These are phyloP conservation scores for Poecilia velifera DNA, from an alignment of 2,797 vertebrate genomes.

Conservation along the genomic window DNA sequence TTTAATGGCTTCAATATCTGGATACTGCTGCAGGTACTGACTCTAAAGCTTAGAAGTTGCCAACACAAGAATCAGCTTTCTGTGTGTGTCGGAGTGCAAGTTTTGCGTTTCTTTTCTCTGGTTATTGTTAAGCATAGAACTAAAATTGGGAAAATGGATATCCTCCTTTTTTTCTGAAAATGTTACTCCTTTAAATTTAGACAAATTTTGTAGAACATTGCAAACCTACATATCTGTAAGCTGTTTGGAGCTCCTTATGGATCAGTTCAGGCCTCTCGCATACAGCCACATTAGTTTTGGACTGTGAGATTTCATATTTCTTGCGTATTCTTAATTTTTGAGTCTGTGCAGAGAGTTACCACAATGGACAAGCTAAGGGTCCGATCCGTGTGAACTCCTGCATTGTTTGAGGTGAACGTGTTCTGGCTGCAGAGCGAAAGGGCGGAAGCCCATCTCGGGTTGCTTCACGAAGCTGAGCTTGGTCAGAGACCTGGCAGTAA, in stretches of 20 bases:
- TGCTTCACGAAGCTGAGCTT: conserved; percentile 42
- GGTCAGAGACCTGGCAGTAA: conserved; percentile 68
- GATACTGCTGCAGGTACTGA: neutral
- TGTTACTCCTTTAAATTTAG: neutral
- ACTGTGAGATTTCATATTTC: neutral
- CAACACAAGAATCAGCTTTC: neutral
- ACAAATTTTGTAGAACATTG: neutral
- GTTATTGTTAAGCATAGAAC: neutral
- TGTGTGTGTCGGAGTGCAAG: neutral
- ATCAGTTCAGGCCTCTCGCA: neutral
- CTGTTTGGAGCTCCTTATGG: neutral
- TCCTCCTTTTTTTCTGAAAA: neutral
- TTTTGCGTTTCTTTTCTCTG: neutral
- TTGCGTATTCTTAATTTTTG: conserved; percentile 9
- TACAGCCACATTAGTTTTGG: neutral
- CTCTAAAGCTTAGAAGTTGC: neutral
- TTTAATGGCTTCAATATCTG: neutral
- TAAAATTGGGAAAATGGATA: neutral
- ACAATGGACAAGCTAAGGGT: conserved; percentile 32
- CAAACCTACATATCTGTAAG: neutral
- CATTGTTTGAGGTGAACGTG: conserved; percentile 66
- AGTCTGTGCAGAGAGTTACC: conserved; percentile 20
- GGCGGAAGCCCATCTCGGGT: conserved; percentile 49
- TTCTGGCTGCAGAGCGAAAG: conserved; percentile 61
- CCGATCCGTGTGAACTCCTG: conserved; percentile 57